A percentile compares a stretch with the other conserved stretches of the same genome.
phyloP scores from a whole-genome alignment of 1,140 invertebrate species.

The Melipona quadrifasciata region DNA sequence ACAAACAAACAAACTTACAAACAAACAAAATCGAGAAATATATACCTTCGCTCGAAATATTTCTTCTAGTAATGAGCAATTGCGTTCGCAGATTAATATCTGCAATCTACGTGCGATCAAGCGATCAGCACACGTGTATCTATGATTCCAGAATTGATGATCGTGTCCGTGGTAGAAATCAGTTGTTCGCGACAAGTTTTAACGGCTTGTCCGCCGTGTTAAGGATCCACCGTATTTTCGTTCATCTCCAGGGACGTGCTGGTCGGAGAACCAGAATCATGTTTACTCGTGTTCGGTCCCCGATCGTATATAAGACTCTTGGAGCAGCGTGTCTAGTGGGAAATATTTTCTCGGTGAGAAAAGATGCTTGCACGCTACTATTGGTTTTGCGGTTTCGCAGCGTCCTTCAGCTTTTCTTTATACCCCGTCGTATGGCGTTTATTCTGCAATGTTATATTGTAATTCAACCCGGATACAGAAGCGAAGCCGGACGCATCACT shows the following conservation, averaged over 20 bases:
- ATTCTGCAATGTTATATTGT: background rate
- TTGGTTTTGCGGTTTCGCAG: slow-evolving; percentile 30
- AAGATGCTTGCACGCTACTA: slow-evolving; percentile 34
- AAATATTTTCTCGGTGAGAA: slow-evolving; percentile 45
- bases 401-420: slow-evolving; percentile 29
- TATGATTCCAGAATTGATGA: background rate
- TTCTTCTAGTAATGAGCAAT: too few relatives aligned
- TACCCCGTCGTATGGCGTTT: background rate
- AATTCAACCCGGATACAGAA: background rate
- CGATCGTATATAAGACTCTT: slow-evolving; percentile 44
- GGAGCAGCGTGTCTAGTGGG: slow-evolving; percentile 37
- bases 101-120: background rate
- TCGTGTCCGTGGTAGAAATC: background rate
- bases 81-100: too few relatives aligned
- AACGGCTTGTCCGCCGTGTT: background rate
- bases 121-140: accelerated
- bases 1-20: too few relatives aligned
- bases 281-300: slow-evolving; percentile 31
- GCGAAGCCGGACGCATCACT: background rate
- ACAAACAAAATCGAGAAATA: too few relatives aligned
- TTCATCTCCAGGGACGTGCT: slow-evolving; percentile 25
- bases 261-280: slow-evolving; percentile 31
- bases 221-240: slow-evolving; percentile 35
- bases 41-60: too few relatives aligned
- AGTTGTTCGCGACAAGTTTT: background rate